Conservation (phyloP, 2,113 vertebrate species). For the Rostratula benghalensis region DNA sequence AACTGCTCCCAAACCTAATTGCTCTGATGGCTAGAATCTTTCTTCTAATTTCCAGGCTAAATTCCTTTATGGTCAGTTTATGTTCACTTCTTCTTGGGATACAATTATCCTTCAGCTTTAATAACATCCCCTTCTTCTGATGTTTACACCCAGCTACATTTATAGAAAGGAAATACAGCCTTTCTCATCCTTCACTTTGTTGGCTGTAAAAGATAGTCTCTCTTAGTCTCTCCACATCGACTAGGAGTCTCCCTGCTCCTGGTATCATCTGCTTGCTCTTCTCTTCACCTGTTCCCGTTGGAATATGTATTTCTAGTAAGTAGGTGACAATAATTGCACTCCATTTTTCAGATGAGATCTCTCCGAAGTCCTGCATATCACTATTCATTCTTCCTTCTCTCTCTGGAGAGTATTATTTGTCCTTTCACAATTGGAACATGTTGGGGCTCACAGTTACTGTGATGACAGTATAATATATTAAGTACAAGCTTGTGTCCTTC, state of each 20-base stretch:
- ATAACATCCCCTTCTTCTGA: background rate
- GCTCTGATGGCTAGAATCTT: background rate
- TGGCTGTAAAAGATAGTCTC: background rate
- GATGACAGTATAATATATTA: background rate
- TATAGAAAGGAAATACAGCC: background rate
- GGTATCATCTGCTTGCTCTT: background rate
- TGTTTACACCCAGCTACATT: background rate
- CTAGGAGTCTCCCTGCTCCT: background rate
- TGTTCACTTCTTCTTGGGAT: background rate
- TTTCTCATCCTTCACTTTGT: background rate
- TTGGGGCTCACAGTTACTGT: background rate
- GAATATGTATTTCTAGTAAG: background rate
- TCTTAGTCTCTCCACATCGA: background rate
- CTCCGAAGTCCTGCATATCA: background rate
- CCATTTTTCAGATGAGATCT: background rate
- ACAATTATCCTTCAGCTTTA: background rate
- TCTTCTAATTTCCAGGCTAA: background rate
- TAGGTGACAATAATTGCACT: background rate
- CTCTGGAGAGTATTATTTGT: background rate
- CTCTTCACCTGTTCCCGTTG: background rate
- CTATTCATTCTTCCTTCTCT: background rate
- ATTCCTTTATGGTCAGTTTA: background rate
- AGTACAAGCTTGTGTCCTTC: background rate
- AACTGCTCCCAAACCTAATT: background rate
- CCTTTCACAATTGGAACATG: background rate